Conservation (phyloP, 1,140 invertebrate genomes). For the Trachelipus rathkii region DNA sequence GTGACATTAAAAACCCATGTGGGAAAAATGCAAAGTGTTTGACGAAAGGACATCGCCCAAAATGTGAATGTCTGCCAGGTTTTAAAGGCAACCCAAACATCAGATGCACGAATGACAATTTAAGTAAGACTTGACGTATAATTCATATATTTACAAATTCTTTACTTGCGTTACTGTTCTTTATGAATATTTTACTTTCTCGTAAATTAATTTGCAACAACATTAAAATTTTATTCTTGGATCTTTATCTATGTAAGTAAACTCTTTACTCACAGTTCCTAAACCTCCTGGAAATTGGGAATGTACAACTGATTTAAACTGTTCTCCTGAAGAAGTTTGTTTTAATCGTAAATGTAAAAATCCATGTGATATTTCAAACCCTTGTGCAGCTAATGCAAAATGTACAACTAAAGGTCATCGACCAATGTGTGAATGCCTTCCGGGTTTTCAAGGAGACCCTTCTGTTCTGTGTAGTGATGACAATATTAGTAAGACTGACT, state of each 20-base stretch:
- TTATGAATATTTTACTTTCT: too few relatives aligned
- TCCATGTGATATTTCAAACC: slow-evolving; percentile 48
- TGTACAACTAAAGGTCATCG: slow-evolving; percentile 47
- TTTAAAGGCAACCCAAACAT: slow-evolving; percentile 46
- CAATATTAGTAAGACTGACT: slow-evolving; percentile 10
- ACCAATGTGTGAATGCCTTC: slow-evolving; percentile 48
- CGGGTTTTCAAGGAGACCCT: slow-evolving; percentile 58
- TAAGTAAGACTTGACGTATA: too few relatives aligned
- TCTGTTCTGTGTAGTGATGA: slow-evolving; percentile 60
- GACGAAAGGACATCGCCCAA: slow-evolving; percentile 45
- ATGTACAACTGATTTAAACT: slow-evolving; percentile 47
- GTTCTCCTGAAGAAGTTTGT: slow-evolving; percentile 47
- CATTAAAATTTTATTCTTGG: too few relatives aligned
- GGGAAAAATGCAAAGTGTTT: slow-evolving; percentile 48
- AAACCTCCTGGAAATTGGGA: slow-evolving; percentile 10
- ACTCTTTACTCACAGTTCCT: slow-evolving; percentile 22
- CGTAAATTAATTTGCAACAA: too few relatives aligned
- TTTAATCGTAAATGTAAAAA: slow-evolving; percentile 45
- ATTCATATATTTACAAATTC: too few relatives aligned
- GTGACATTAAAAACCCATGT: slow-evolving; percentile 46
- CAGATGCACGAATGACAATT: slow-evolving; percentile 21
- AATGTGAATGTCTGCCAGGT: slow-evolving; percentile 46
- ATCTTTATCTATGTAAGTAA: too few relatives aligned
- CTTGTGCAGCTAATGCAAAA: slow-evolving; percentile 48
- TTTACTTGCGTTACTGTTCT: too few relatives aligned